Evolutionary conservation across 2,888 invertebrate species (phyloP).

Genomic region (Chalcosyrphus nemorum): DNA sequence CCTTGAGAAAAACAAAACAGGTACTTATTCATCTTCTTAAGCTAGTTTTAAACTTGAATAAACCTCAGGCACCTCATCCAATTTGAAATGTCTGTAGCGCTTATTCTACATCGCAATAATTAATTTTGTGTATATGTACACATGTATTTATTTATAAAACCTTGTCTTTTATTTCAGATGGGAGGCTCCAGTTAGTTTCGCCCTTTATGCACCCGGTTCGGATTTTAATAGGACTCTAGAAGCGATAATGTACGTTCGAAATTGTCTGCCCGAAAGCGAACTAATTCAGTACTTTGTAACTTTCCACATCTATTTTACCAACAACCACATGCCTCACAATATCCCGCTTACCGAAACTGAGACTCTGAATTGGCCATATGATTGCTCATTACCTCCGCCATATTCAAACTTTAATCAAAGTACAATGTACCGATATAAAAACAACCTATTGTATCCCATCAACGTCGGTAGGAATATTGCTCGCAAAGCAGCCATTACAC

Average conservation of each 20-base stretch:
- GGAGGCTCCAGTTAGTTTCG: constrained; percentile 86
- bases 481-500: constrained; percentile 89
- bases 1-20: no score
- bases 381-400: constrained; percentile 75
- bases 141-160: no score
- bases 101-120: no score
- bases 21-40: no score
- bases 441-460: constrained; percentile 91
- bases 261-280: constrained; percentile 83
- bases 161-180: constrained; percentile 82
- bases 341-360: constrained; percentile 76
- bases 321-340: constrained; percentile 83
- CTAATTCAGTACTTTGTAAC: constrained; percentile 84
- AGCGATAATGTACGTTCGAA: constrained; percentile 84
- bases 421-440: constrained; percentile 87
- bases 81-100: no score
- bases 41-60: no score
- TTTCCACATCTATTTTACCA: constrained; percentile 86
- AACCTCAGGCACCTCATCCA: no score
- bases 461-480: constrained; percentile 94
- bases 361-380: constrained; percentile 74
- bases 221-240: constrained; percentile 84
- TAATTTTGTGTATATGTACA: no score
- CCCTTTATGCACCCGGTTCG: constrained; percentile 85
- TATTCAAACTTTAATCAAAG: constrained; percentile 77